phyloP scores from a whole-genome alignment of 2,888 invertebrate genomes.

The Mythimna ferrago region DNA sequence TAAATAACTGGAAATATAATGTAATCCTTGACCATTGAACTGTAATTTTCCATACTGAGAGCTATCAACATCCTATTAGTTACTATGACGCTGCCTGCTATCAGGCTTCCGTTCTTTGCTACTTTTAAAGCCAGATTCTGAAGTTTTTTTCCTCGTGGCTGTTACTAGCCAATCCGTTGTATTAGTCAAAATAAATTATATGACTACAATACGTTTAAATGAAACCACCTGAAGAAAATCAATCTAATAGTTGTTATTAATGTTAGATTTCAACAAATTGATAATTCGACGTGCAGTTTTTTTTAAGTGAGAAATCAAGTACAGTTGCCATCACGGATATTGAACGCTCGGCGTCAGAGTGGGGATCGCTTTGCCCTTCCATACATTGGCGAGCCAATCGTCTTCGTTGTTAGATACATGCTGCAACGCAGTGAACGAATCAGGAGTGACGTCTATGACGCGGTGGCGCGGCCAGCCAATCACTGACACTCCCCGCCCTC shows the following conservation, averaged over 20 bases:
- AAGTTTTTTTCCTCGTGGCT: not conserved
- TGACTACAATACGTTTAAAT: not conserved
- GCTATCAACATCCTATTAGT: conserved; percentile 13
- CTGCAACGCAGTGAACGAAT: no score
- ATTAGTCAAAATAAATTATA: not conserved
- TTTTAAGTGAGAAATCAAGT: no score
- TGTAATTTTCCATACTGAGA: conserved; percentile 29
- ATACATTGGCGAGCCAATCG: no score
- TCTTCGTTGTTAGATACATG: no score
- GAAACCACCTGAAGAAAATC: not conserved
- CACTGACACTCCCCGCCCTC: no score
- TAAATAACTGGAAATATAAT: not conserved
- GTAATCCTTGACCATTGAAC: conserved; percentile 24
- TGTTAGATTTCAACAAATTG: no score
- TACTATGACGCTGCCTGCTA: not conserved
- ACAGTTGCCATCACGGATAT: no score
- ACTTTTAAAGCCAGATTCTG: not conserved
- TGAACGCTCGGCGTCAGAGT: no score
- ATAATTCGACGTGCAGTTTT: no score
- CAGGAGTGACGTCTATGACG: no score
- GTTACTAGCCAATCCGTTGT: not conserved
- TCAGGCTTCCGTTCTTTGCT: conserved; percentile 11
- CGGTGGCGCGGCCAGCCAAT: no score
- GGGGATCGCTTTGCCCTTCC: no score
- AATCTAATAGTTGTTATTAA: not conserved